Evolutionary conservation across 2,888 invertebrate species (phyloP).

Genomic region (Stictocephala bisonia): DNA sequence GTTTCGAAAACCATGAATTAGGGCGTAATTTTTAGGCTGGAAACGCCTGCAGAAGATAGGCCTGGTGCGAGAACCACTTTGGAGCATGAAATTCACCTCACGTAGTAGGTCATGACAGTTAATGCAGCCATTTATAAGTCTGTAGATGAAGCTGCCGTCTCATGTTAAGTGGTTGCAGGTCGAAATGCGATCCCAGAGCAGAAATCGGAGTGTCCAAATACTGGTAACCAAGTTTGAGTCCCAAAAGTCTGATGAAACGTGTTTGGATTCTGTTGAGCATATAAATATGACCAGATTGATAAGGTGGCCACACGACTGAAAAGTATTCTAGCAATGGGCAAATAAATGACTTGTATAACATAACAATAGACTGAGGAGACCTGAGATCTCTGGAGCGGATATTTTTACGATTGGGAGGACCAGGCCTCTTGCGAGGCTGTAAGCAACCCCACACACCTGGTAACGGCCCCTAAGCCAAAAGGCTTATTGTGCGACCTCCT

Average conservation of each 20-base stretch:
- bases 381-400: background rate
- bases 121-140: no score
- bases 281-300: background rate
- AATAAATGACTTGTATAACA: background rate
- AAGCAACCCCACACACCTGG: no score
- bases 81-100: no score
- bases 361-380: background rate
- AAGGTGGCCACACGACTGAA: conserved; percentile 1
- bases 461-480: no score
- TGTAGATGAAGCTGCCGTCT: background rate
- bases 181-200: background rate
- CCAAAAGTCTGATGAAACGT: background rate
- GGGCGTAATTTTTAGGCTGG: background rate
- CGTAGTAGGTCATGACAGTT: no score
- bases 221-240: background rate
- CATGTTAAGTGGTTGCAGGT: background rate
- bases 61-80: no score
- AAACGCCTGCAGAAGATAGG: background rate
- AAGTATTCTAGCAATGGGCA: background rate
- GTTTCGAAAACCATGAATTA: no score
- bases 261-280: conserved; percentile 3
- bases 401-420: no score
- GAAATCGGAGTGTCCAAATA: background rate
- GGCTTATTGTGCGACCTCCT: no score
- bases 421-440: no score